Evolutionary conservation across 2,797 vertebrate genomes (phyloP).

Genomic region (Orestias chungarensis): DNA sequence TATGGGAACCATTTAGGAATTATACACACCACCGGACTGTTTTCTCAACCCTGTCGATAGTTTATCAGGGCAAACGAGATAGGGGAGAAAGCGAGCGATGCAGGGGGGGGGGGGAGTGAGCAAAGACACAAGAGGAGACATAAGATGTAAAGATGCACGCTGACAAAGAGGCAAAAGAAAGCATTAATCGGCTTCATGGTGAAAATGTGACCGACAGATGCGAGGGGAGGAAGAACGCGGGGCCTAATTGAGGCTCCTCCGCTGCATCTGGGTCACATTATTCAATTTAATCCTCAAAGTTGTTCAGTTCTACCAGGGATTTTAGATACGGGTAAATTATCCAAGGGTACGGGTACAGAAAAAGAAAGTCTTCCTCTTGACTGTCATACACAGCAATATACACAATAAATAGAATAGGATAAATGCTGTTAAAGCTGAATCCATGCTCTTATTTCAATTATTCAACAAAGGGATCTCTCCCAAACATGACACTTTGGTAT

Average conservation of each 20-base stretch:
- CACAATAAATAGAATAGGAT: not conserved
- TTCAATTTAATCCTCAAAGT: conserved; percentile 4
- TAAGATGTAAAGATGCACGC: conserved; percentile 1
- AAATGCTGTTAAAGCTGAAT: not conserved
- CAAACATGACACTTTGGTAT: not conserved
- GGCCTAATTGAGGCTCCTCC: not conserved
- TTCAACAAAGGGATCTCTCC: not conserved
- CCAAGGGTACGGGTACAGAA: not conserved
- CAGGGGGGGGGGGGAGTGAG: not conserved
- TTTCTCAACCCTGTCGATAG: conserved; percentile 51
- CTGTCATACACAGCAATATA: conserved; percentile 8
- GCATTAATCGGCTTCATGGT: not conserved
- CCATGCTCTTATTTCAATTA: not conserved
- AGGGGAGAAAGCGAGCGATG: not conserved
- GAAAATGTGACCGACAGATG: not conserved
- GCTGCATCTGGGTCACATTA: conserved; percentile 10
- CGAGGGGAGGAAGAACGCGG: conserved; percentile 16
- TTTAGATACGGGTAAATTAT: conserved; percentile 1
- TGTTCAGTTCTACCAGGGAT: not conserved
- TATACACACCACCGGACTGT: conserved; percentile 69
- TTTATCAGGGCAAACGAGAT: conserved; percentile 8
- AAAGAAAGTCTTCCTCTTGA: conserved; percentile 13
- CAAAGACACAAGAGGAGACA: conserved; percentile 10
- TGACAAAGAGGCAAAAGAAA: conserved; percentile 11
- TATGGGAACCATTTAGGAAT: conserved; percentile 69